phyloP scores from a whole-genome alignment of 2,888 invertebrate genomes.

The Mellilla xanthometata region DNA sequence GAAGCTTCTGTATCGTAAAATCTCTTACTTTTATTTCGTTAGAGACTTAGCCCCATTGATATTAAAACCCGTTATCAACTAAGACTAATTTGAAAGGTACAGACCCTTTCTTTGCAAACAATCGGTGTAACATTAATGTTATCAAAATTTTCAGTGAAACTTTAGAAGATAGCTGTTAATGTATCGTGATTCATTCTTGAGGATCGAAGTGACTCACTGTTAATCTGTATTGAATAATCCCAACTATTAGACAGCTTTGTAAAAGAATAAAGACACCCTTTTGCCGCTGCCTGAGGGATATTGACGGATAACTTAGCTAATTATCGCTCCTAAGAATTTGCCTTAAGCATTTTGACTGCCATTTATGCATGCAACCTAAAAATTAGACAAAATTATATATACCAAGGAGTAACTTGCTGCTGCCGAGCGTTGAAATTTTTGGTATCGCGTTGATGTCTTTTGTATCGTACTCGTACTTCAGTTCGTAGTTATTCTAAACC shows the following conservation, averaged over 20 bases:
- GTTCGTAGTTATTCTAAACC: no score
- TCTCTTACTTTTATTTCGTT: neutral
- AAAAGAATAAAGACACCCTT: conserved; percentile 20
- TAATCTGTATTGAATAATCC: conserved; percentile 26
- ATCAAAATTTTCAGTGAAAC: conserved; percentile 57
- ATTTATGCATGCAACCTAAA: conserved; percentile 13
- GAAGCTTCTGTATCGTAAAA: conserved; percentile 53
- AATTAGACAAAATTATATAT: no score
- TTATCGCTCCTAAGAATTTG: conserved; percentile 26
- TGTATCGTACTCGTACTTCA: no score
- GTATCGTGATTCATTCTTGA: conserved; percentile 55
- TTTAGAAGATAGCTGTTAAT: conserved; percentile 60
- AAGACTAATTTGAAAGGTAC: neutral
- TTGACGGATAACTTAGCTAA: conserved; percentile 18
- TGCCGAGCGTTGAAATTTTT: conserved; percentile 14
- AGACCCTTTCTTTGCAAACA: conserved; percentile 42
- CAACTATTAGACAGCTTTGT: conserved; percentile 27
- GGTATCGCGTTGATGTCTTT: conserved; percentile 47
- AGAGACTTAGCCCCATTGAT: conserved; percentile 4
- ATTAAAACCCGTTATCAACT: conserved; percentile 21
- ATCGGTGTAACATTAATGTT: conserved; percentile 50
- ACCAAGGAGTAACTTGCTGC: neutral
- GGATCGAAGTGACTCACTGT: conserved; percentile 53
- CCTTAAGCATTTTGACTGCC: conserved; percentile 16
- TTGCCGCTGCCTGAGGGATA: conserved; percentile 21